phyloP scores from a whole-genome alignment of 2,113 vertebrate species.

The Cisticola juncidis region DNA sequence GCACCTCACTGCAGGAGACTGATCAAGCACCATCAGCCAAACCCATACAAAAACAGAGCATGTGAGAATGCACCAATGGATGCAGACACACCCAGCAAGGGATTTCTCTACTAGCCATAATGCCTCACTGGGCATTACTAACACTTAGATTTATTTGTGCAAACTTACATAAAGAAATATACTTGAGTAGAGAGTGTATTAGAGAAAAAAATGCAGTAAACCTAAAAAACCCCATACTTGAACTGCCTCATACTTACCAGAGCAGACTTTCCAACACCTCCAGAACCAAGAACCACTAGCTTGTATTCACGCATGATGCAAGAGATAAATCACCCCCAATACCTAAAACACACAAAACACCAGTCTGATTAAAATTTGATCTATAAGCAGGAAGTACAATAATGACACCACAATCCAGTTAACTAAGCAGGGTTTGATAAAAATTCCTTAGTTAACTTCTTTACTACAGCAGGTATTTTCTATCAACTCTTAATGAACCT shows the following conservation, averaged over 20 bases:
- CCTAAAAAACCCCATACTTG: accelerated
- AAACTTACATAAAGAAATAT: neutral
- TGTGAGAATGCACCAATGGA: accelerated
- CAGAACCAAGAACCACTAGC: slow-evolving; percentile 90
- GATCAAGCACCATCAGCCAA: neutral
- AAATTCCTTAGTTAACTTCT: neutral
- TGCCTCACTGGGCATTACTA: neutral
- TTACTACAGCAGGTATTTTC: neutral
- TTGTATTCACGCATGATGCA: slow-evolving; percentile 93
- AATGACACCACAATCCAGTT: neutral
- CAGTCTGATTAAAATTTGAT: neutral
- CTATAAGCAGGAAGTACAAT: neutral
- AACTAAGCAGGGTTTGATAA: neutral
- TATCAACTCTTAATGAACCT: neutral
- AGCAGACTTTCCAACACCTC: slow-evolving; percentile 91
- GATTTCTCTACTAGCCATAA: neutral
- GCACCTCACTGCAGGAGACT: neutral
- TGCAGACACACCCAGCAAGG: neutral
- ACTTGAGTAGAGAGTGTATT: neutral
- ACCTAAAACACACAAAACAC: slow-evolving; percentile 60
- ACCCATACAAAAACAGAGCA: neutral
- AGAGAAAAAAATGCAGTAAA: neutral
- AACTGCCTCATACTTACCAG: slow-evolving; percentile 79
- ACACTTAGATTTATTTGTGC: neutral
- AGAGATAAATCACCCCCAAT: slow-evolving; percentile 59